Base-by-base conservation (phyloP, 2,888 invertebrate genomes). In the Pyrocoelia pectoralis region DNA sequence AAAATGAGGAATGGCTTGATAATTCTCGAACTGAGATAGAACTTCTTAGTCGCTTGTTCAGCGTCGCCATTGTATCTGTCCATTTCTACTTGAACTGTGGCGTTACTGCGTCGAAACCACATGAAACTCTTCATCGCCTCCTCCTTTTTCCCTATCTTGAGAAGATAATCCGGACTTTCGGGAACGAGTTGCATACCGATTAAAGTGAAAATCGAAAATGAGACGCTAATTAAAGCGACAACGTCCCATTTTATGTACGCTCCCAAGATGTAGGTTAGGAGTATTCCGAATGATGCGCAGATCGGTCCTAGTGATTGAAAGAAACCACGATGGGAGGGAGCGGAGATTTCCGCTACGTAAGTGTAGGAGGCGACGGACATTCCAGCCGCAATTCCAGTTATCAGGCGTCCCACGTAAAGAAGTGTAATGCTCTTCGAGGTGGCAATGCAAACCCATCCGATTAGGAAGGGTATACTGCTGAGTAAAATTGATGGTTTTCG, bases 401-500 rank as follows among this genome's bases (percentile, higher is more conserved):
- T 84, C 72, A 90, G 87, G 72, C 90, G 80, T 15, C 90, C 90
- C 1, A 85, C 82, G 74, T 89, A 90, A 1, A 91, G 79, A 79
- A 85, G 86, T 15, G 85, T 80, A 65, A 90, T 86, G 53, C 86
- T 84, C 65, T 84, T 84, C 0, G 89, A 87, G 72, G 88, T 82
- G 5, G 88, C 89, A 67, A 90, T 89, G 73, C 88, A 84, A 17
- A 89, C 80, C 90, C 90, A 90, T 2, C 91, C 90, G 18, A 87
- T 79, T 13, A 89, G 82, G 72, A 89, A 89, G 0, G 90, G 90
- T 64, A 90, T 76, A 40, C 88, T 86, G 46, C 89, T 89, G 61
- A 88, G 81, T 76, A 89, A 88, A 40, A 91, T 86, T 9, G 90
- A 84, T 41, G 86, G 81, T 70, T 85, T 84, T 46, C 90, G 78